Conservation (phyloP, 2,888 invertebrate genomes). For the Harpalus rubripes region DNA sequence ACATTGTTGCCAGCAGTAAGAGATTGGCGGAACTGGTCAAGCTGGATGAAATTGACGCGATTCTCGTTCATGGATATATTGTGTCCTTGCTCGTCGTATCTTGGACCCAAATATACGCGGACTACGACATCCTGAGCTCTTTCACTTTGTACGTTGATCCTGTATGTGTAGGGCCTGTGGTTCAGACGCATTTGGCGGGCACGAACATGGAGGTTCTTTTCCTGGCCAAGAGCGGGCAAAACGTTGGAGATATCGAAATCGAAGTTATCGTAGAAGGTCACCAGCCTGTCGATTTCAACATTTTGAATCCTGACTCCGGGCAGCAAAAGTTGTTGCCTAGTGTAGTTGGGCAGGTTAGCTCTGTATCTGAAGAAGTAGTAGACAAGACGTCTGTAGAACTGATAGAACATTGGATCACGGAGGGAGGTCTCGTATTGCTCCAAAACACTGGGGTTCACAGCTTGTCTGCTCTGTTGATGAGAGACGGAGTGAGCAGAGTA, state of each 20-base stretch:
- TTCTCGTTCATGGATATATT: conserved; percentile 79
- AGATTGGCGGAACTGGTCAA: conserved; percentile 81
- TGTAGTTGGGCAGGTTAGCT: conserved; percentile 81
- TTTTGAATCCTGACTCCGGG: conserved; percentile 82
- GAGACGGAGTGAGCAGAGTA: conserved; percentile 72
- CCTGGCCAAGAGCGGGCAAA: conserved; percentile 77
- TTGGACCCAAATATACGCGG: conserved; percentile 85
- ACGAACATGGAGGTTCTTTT: conserved; percentile 78
- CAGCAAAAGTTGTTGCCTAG: conserved; percentile 80
- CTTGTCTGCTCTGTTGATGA: conserved; percentile 75
- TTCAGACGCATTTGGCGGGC: conserved; percentile 85
- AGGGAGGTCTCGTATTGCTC: conserved; percentile 83
- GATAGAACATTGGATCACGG: conserved; percentile 86
- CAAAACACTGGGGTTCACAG: conserved; percentile 80
- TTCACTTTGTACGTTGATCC: conserved; percentile 81
- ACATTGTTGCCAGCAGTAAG: conserved; percentile 83
- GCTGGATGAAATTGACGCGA: conserved; percentile 81
- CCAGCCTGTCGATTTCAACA: conserved; percentile 83
- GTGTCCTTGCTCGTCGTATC: conserved; percentile 81
- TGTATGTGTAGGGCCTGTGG: conserved; percentile 84
- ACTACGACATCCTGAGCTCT: conserved; percentile 80
- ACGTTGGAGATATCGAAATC: conserved; percentile 82
- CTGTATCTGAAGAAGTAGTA: conserved; percentile 82
- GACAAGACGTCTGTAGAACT: conserved; percentile 82
- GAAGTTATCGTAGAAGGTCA: conserved; percentile 85